Base-by-base conservation (phyloP, 1,140 invertebrate species). In the Pinna nobilis region DNA sequence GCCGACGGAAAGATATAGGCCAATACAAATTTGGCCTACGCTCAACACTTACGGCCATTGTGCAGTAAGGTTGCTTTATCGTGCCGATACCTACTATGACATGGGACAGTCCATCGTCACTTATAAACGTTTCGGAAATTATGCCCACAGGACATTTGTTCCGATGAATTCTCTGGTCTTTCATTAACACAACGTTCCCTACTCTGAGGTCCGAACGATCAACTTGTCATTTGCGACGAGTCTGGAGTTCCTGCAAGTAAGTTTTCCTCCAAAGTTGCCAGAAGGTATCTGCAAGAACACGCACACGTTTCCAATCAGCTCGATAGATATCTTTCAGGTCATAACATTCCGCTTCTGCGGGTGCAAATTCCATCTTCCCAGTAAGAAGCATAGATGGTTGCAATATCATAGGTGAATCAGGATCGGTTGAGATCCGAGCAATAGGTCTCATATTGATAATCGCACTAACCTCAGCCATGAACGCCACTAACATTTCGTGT, bases 371-470 rank as follows among this genome's bases (percentile, higher is more conserved):
- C 4, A 69, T 33, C 37, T 79, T 77, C 35, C 50, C 64, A 18
- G 68, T 80, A 9, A 79, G 32, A n/a, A 81, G 33, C 41, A 57
- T 70, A 35, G 69, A 63, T 37, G 76, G 77, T 4, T 53, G 57
- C 1, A 79, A 65, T 44, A 74, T 30, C 3, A 47, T n/a, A n/a
- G 70, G 74, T 20, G 41, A 32, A 0, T 74, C 59, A n/a, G 70
- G 57, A 55, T 79, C 77, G 2, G 37, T 59, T 28, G 73, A 74
- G 1, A 76, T 63, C 3, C 47, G 60, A 15, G 67, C 61, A 4
- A 80, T 53, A 23, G 79, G 70, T 33, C 79, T 57, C 1, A 69
- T 60, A 47, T 76, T 78, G 20, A 78, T 69, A n/a, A 78, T 68
- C 2, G 71, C 71, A 41, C 1, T 23, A 0, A 69, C 75, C 32